These are phyloP conservation scores for Mystacides longicornis DNA, from an alignment of 2,888 invertebrate genomes.

Conservation along the genomic window DNA sequence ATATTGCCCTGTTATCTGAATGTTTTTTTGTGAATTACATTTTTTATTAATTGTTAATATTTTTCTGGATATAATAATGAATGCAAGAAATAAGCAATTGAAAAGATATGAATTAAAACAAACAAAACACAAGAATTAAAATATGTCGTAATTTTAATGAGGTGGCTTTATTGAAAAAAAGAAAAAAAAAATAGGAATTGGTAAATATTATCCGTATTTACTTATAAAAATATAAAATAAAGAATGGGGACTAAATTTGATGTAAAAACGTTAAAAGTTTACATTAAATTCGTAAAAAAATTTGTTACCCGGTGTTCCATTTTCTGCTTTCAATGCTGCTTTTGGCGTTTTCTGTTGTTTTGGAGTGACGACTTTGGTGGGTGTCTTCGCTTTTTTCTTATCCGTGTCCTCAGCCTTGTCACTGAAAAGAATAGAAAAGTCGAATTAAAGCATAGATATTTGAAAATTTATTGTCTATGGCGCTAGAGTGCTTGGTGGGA, in stretches of 20 bases:
- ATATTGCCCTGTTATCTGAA: no score
- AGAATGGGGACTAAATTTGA: background rate
- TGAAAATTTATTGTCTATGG: slow-evolving; percentile 1
- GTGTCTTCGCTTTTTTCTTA: slow-evolving; percentile 6
- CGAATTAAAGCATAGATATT: background rate
- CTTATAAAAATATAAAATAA: background rate
- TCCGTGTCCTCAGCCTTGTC: background rate
- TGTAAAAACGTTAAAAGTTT: no score
- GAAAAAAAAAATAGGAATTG: no score
- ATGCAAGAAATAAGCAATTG: background rate
- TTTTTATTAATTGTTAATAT: no score
- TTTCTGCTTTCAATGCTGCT: slow-evolving; percentile 11
- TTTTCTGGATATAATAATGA: background rate
- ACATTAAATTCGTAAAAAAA: background rate
- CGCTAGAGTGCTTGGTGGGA: slow-evolving; percentile 1
- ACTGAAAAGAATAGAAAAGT: background rate
- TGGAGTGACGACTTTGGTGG: slow-evolving; percentile 6
- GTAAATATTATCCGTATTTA: no score
- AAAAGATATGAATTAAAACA: background rate
- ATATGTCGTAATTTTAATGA: background rate
- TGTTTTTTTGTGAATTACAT: no score
- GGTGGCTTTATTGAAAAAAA: no score
- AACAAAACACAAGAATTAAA: background rate
- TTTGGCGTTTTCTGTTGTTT: slow-evolving; percentile 15
- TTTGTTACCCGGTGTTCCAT: slow-evolving; percentile 17